Percentiles rank a stretch among this genome's conserved stretches.
Evolutionary conservation across 1,140 invertebrate species (phyloP).

Genomic region (Apis cerana): DNA sequence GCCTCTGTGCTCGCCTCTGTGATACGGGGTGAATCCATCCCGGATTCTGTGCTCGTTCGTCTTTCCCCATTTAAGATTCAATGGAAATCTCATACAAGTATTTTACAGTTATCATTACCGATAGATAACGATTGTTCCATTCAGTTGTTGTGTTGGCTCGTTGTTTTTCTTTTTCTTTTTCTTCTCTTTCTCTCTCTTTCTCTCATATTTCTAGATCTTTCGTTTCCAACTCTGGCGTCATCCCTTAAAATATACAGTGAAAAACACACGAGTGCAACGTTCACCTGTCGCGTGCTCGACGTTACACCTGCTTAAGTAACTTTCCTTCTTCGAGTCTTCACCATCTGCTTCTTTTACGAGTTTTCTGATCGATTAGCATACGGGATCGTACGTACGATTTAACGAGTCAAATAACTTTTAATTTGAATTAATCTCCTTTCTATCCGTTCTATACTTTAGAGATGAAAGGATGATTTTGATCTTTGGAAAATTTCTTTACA

Average conservation of each 20-base stretch:
- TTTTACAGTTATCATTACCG: conserved; percentile 9
- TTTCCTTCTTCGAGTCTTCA: conserved; percentile 24
- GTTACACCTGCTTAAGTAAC: conserved; percentile 65
- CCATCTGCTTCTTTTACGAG: conserved; percentile 49
- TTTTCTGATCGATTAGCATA: conserved; percentile 18
- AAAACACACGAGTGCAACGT: conserved; percentile 25
- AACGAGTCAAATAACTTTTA: too few relatives aligned
- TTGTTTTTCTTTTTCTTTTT: background rate
- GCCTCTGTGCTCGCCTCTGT: background rate
- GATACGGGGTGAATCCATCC: background rate
- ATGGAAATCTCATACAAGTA: background rate
- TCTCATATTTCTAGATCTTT: background rate
- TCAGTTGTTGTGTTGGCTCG: too few relatives aligned
- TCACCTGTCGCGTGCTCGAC: conserved; percentile 61
- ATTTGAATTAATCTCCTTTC: too few relatives aligned
- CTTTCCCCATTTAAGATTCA: background rate
- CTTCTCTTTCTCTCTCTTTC: too few relatives aligned
- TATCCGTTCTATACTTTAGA: too few relatives aligned
- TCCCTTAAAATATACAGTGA: background rate
- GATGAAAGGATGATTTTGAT: too few relatives aligned
- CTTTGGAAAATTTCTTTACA: too few relatives aligned
- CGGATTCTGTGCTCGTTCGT: conserved; percentile 33
- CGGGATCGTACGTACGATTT: too few relatives aligned
- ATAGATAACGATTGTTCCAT: background rate
- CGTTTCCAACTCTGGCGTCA: background rate